phyloP scores from a whole-genome alignment of 2,888 invertebrate genomes.

The Cephus pygmeus region DNA sequence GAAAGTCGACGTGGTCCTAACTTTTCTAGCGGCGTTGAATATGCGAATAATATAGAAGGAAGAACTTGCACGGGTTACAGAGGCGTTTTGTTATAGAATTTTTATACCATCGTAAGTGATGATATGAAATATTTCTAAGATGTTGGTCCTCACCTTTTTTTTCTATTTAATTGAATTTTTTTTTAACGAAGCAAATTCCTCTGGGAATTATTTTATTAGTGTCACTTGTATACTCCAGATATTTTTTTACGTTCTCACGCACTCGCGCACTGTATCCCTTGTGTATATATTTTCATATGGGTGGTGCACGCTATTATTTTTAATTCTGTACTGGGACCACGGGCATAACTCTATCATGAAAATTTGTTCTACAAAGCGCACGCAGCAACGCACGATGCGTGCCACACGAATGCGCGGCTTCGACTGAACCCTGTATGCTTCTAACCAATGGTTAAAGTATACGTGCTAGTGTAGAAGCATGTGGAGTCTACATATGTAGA shows the following conservation, averaged over 20 bases:
- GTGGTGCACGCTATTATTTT: background rate
- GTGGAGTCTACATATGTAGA: background rate
- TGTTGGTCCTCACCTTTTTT: background rate
- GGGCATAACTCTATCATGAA: background rate
- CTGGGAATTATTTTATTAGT: background rate
- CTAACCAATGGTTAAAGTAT: background rate
- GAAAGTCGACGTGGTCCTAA: background rate
- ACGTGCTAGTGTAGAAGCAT: background rate
- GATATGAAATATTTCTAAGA: background rate
- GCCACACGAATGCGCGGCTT: conserved; percentile 33
- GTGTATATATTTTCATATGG: background rate
- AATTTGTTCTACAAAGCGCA: background rate
- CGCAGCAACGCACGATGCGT: conserved; percentile 6
- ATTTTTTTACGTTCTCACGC: background rate
- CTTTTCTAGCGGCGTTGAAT: background rate
- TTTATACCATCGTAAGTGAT: background rate
- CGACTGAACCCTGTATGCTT: conserved; percentile 28
- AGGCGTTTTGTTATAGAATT: background rate
- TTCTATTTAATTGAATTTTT: too few species aligned
- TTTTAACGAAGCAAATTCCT: too few species aligned
- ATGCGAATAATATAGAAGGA: background rate
- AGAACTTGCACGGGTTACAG: background rate
- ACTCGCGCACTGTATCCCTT: background rate
- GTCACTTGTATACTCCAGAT: background rate
- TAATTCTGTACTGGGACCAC: background rate